These are phyloP conservation scores for Lomographa bimaculata DNA, from an alignment of 2,888 invertebrate species.

Conservation along the genomic window DNA sequence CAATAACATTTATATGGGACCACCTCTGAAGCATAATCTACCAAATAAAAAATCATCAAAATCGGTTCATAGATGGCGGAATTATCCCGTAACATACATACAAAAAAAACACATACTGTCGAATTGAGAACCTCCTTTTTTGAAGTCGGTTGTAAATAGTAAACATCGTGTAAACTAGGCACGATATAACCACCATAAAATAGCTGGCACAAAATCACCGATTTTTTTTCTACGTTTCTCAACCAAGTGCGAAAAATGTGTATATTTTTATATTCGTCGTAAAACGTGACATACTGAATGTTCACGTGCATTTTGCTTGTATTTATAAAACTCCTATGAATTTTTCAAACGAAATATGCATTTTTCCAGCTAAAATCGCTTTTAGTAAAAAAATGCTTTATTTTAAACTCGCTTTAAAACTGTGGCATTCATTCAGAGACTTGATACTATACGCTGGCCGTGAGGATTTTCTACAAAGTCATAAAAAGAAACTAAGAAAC, in stretches of 20 bases:
- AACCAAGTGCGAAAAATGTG: slow-evolving; percentile 7
- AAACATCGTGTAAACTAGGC: neutral
- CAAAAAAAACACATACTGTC: too few relatives aligned
- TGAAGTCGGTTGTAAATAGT: too few relatives aligned
- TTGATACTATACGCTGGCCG: too few relatives aligned
- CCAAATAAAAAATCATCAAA: too few relatives aligned
- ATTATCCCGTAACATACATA: too few relatives aligned
- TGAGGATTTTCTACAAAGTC: too few relatives aligned
- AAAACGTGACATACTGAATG: slow-evolving; percentile 17
- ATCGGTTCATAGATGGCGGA: too few relatives aligned
- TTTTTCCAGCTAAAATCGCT: neutral
- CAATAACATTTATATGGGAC: too few relatives aligned
- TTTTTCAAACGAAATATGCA: neutral
- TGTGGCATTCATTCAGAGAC: too few relatives aligned
- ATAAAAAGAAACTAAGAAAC: too few relatives aligned
- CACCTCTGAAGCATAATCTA: too few relatives aligned
- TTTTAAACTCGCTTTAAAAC: neutral
- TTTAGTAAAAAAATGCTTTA: neutral
- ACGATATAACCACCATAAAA: neutral
- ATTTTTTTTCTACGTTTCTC: slow-evolving; percentile 8
- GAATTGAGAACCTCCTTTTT: too few relatives aligned
- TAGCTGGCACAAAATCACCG: slow-evolving; percentile 6
- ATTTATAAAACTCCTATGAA: neutral
- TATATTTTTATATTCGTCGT: slow-evolving; percentile 16
- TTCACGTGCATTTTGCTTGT: slow-evolving; percentile 7